These are phyloP conservation scores for Plectrocnemia conspersa DNA, from an alignment of 1,140 invertebrate species.

Conservation along the genomic window DNA sequence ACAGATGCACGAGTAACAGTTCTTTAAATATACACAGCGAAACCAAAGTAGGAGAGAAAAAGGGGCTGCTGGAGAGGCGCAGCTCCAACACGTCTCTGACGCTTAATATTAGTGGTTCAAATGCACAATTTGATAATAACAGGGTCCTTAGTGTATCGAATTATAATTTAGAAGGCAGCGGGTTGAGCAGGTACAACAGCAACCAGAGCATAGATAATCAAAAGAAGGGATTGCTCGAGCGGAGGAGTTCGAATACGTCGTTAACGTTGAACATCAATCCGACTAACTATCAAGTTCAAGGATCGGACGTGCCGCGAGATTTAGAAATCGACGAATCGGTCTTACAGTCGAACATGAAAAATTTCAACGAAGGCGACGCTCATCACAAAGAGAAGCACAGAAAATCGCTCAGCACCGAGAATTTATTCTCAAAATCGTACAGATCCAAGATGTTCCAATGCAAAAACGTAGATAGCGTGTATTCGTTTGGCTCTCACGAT, in stretches of 20 bases:
- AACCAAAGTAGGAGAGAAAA: constrained; percentile 48
- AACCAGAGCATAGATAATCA: constrained; percentile 47
- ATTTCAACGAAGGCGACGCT: constrained; percentile 3
- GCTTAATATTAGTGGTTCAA: constrained; percentile 36
- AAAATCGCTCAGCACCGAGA: constrained; percentile 57
- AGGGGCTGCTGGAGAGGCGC: constrained; percentile 53
- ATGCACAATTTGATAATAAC: constrained; percentile 43
- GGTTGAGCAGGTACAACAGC: constrained; percentile 49
- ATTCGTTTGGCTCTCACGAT: constrained; percentile 49
- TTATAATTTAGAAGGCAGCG: constrained; percentile 49
- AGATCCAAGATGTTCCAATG: constrained; percentile 41
- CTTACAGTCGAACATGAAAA: constrained; percentile 26
- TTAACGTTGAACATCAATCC: constrained; percentile 40
- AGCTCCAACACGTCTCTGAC: constrained; percentile 49
- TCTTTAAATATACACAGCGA: constrained; percentile 47
- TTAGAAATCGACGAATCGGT: constrained; percentile 46
- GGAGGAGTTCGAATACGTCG: constrained; percentile 48
- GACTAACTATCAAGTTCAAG: constrained; percentile 25
- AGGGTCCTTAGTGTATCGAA: constrained; percentile 49
- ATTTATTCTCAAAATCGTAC: constrained; percentile 50
- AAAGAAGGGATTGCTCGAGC: constrained; percentile 44
- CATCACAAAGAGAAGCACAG: constrained; percentile 44
- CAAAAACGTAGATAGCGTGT: constrained; percentile 39
- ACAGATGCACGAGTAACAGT: constrained; percentile 53
- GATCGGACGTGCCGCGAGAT: constrained; percentile 42